Evolutionary conservation across 2,113 vertebrate genomes (phyloP), one percentile per base, ranked within the genome.

Genomic region (Electrona antarctica): DNA sequence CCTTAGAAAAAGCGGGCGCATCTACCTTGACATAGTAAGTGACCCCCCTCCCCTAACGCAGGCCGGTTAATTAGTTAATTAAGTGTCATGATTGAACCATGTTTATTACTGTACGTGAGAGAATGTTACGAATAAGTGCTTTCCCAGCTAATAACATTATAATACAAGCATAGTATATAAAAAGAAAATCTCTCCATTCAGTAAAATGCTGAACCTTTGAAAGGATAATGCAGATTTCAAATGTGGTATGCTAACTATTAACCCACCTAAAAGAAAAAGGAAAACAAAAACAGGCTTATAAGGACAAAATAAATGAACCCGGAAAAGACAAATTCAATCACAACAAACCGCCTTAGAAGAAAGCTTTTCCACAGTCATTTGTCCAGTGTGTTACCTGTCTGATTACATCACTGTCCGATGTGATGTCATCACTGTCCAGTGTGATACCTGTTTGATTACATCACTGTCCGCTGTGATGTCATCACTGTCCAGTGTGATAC

Each of bases 401-500:
- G 45, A 57, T 69, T 54, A 66, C 55, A 61, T 69, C 49, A 51
- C 10, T 8, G 9, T 55, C 9, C 8, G 45, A 41, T 11, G 59
- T 62, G 71, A 21, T 51, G 63, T 58, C 64, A 41, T 85, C 52
- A 58, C 81, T 73, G 71, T 88, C 78, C 85, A 85, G 85, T 90
- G 84, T 86, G 82, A 83, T 78, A 79, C 85, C 88, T 82, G 83
- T 87, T 82, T 50, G 7, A 41, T 12, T 69, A 78, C 59, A 64
- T 11, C 68, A 45, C 15, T 8, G 9, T 66, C 9, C 9, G 45
- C 41, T 11, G 59, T 62, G 71, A 21, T 51, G 63, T 58, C 60
- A 45, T 41, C 21, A 54, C 49, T 71, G 73, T 67, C 73, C 72
- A 48, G 54, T 28, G 45, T 21, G 10, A 8, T 47, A 64, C 7